Percentiles rank a stretch among this genome's conserved stretches.
Conservation (phyloP, 1,140 invertebrate species). For the Araneus ventricosus region DNA sequence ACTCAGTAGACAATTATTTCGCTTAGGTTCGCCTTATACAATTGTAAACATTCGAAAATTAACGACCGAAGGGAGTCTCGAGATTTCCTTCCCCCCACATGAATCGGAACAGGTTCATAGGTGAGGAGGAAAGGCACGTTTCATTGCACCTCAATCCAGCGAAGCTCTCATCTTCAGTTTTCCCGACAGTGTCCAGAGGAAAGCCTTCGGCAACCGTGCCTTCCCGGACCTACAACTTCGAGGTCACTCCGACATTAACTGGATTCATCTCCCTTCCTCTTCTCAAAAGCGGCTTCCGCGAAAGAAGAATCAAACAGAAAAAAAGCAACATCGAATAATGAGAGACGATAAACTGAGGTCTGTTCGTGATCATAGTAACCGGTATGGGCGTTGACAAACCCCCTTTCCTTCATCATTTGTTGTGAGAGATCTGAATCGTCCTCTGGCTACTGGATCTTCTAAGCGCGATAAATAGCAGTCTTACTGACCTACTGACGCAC, state of each 20-base stretch:
- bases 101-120: conserved; percentile 28
- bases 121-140: background rate
- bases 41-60: conserved; percentile 10
- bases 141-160: background rate
- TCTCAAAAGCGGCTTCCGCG: background rate
- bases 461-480: conserved; percentile 60
- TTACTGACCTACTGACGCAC: conserved; percentile 74
- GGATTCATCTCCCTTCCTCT: conserved; percentile 46
- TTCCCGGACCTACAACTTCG: conserved; percentile 62
- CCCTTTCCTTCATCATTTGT: conserved; percentile 38
- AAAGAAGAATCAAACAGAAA: conserved; percentile 40
- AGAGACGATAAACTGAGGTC: conserved; percentile 23
- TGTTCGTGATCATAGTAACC: conserved; percentile 31
- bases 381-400: conserved; percentile 50
- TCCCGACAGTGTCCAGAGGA: background rate
- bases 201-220: conserved; percentile 32
- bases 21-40: background rate
- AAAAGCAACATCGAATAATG: conserved; percentile 32
- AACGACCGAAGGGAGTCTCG: background rate
- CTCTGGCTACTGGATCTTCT: conserved; percentile 55
- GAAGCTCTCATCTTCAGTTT: conserved; percentile 32
- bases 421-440: conserved; percentile 23
- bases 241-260: conserved; percentile 55
- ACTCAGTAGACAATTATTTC: background rate
- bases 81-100: background rate